phyloP scores from a whole-genome alignment of 2,113 vertebrate genomes.

The Electrona antarctica region DNA sequence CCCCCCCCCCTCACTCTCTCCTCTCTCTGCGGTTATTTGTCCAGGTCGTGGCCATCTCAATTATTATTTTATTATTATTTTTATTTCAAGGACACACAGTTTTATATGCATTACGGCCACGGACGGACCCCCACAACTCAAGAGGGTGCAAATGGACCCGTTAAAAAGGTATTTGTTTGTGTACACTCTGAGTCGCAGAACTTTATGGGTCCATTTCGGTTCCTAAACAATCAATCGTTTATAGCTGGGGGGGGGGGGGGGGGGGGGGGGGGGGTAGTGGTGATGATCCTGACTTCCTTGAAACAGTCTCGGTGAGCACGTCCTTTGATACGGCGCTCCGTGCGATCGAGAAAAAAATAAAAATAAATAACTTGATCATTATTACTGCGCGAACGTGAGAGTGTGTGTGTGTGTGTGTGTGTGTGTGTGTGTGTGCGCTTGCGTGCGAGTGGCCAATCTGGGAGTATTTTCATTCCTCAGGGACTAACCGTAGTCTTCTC shows the following conservation, averaged over 20 bases:
- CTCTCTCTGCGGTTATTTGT: conserved; percentile 24
- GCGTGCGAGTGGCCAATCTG: conserved; percentile 26
- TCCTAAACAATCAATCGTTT: no score
- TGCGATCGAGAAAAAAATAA: conserved; percentile 42
- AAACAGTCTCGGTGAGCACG: conserved; percentile 58
- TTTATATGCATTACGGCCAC: no score
- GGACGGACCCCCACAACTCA: no score
- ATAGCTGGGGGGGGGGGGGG: neutral
- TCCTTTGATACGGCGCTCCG: conserved; percentile 31
- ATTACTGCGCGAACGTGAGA: conserved; percentile 37
- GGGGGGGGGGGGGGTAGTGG: neutral
- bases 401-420: neutral
- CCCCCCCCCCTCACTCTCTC: no score
- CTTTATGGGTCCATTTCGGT: no score
- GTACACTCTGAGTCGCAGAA: no score
- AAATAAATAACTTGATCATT: conserved; percentile 70
- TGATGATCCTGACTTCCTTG: conserved; percentile 75
- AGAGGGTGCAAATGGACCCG: no score
- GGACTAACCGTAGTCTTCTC: conserved; percentile 60
- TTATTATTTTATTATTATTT: no score
- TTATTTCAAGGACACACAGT: no score
- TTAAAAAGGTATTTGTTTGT: no score
- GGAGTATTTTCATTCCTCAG: conserved; percentile 75
- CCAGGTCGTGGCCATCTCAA: neutral
- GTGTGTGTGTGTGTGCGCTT: neutral